A percentile compares a stretch with the other conserved stretches of the same genome.
phyloP scores from a whole-genome alignment of 2,888 invertebrate species.

The Trachelus iudaicus region DNA sequence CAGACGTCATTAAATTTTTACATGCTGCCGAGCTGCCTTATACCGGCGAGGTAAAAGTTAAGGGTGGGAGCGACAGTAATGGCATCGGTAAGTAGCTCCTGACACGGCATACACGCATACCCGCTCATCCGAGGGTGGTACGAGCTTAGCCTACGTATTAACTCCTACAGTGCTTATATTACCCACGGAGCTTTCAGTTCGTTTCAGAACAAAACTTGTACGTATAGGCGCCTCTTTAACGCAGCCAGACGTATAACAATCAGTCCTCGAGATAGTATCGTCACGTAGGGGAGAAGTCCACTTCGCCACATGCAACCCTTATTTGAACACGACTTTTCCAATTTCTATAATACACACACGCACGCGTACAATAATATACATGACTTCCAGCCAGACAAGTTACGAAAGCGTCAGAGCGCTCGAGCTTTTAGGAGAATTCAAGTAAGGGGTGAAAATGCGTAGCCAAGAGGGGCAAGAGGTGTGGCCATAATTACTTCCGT shows the following conservation, averaged over 20 bases:
- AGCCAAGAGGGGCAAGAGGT: background rate
- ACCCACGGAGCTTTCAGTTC: background rate
- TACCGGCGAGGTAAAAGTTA: conserved; percentile 10
- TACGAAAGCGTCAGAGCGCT: background rate
- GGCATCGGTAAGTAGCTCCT: conserved; percentile 35
- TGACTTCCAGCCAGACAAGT: background rate
- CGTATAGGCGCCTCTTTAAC: background rate
- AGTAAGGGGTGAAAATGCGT: background rate
- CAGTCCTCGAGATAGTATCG: conserved; percentile 7
- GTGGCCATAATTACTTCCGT: conserved; percentile 15
- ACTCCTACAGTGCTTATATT: background rate
- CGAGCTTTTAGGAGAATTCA: background rate
- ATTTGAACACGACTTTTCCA: background rate
- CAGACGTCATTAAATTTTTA: conserved; percentile 39
- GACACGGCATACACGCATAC: conserved; percentile 16
- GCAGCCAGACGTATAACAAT: conserved; percentile 7
- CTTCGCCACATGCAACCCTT: background rate
- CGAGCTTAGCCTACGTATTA: background rate
- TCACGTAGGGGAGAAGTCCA: background rate
- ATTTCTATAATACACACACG: background rate
- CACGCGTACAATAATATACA: background rate
- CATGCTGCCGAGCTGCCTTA: conserved; percentile 11
- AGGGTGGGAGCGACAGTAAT: conserved; percentile 31
- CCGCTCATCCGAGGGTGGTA: background rate
- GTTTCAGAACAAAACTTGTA: background rate